A percentile compares a stretch with the other conserved stretches of the same genome.
phyloP scores from a whole-genome alignment of 2,888 invertebrate species.

The Acleris laterana region DNA sequence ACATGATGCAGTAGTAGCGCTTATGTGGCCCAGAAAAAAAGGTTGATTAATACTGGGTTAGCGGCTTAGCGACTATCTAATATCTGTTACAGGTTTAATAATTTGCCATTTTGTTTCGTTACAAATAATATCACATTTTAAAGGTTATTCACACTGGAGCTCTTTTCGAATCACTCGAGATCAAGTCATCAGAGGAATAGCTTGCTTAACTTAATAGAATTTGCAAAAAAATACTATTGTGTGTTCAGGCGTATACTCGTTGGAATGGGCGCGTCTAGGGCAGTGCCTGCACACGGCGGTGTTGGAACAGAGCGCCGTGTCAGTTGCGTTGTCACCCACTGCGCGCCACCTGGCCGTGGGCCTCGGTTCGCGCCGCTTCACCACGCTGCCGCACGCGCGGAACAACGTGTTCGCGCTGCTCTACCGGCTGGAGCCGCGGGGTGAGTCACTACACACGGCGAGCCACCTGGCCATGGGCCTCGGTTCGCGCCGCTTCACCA shows the following conservation, averaged over 20 bases:
- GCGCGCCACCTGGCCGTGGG: conserved; percentile 92
- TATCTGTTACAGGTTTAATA: too few relatives aligned
- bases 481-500: conserved; percentile 77
- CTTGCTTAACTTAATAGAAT: too few relatives aligned
- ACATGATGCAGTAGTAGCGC: too few relatives aligned
- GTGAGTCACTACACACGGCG: conserved; percentile 45
- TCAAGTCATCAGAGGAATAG: too few relatives aligned
- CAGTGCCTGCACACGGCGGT: conserved; percentile 91
- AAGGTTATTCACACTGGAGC: too few relatives aligned
- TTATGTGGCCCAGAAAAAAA: too few relatives aligned
- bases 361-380: conserved; percentile 87
- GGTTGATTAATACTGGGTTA: too few relatives aligned
- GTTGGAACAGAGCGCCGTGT: conserved; percentile 91
- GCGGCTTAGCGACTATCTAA: too few relatives aligned
- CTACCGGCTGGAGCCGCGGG: conserved; percentile 69
- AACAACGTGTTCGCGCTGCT: conserved; percentile 77
- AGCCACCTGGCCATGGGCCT: conserved; percentile 63
- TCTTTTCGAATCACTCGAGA: too few relatives aligned
- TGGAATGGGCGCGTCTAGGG: conserved; percentile 89
- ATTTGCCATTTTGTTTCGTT: too few relatives aligned
- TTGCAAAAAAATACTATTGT: not conserved
- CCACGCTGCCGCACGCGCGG: conserved; percentile 82
- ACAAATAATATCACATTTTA: too few relatives aligned
- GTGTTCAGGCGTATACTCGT: conserved; percentile 89
- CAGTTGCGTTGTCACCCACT: conserved; percentile 93